Evolutionary conservation across 2,888 invertebrate species (phyloP).

Genomic region (Morpho achilles): DNA sequence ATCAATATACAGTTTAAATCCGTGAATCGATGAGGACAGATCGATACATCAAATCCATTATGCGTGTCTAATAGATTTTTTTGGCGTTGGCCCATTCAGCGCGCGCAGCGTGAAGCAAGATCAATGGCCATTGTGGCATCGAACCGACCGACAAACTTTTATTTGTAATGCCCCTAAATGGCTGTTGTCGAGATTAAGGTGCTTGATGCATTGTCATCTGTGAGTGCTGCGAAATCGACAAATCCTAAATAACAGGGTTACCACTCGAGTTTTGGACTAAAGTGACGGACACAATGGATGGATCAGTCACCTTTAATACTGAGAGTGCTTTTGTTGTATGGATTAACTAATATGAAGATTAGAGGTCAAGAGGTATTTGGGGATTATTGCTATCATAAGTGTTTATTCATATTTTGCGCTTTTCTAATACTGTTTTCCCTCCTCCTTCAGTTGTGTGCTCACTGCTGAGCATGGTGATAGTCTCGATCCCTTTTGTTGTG

Average conservation of each 20-base stretch:
- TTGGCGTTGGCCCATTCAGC: slow-evolving; percentile 69
- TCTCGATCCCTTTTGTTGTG: no score
- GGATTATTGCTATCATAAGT: background rate
- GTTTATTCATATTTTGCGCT: no score
- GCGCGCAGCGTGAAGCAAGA: slow-evolving; percentile 68
- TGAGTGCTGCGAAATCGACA: slow-evolving; percentile 50
- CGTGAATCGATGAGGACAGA: slow-evolving; percentile 49
- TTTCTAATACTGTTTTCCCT: no score
- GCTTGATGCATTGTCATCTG: slow-evolving; percentile 61
- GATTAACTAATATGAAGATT: slow-evolving; percentile 4
- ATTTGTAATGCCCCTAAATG: slow-evolving; percentile 75
- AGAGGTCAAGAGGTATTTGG: background rate
- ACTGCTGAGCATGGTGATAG: no score
- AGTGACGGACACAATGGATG: slow-evolving; percentile 2
- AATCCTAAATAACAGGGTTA: slow-evolving; percentile 35
- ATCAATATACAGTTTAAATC: slow-evolving; percentile 29
- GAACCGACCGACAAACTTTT: slow-evolving; percentile 67
- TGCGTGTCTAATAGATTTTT: slow-evolving; percentile 77
- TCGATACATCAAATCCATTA: slow-evolving; percentile 60
- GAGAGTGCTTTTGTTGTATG: slow-evolving; percentile 3
- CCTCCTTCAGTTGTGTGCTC: no score
- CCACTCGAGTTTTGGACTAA: slow-evolving; percentile 6
- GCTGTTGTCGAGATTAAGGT: slow-evolving; percentile 74
- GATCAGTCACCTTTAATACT: slow-evolving; percentile 8
- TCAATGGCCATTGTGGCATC: slow-evolving; percentile 71